Base-by-base conservation (phyloP, 1,140 invertebrate genomes). In the Papilio xuthus region DNA sequence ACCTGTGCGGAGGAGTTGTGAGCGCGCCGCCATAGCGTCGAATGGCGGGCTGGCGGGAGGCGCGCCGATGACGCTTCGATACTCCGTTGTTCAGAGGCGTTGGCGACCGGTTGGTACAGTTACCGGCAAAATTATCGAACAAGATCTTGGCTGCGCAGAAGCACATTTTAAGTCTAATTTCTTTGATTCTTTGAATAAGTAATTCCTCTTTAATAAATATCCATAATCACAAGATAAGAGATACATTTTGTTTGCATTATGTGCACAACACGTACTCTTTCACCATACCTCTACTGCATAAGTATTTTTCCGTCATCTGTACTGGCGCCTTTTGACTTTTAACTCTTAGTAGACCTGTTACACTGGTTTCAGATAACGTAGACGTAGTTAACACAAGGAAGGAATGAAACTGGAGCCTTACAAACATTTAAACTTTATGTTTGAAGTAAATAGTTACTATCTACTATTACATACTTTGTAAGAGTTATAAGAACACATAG, bases 1-100 rank as follows among this genome's bases (percentile, higher is more conserved):
- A 93, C 92, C 87, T 81, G 84, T 86, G 86, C 92, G 90, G 85
- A 93, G 88, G 85, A 93, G 92, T 89, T 85, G 84, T 78, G 90
- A 86, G 78, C 90, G 87, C 74, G 89, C 81, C 78, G 90, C 90
- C 91, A 93, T 93, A 20, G 83, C 88, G 89, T 79, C 83, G 88
- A 90, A 90, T 92, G 88, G 50, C 47, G 47, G 41, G 41, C n/a
- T n/a, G 9, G 41, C 42, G 42, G 50, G 83, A 79, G 86, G 82
- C 81, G 82, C 83, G 86, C 18, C 81, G 80, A 56, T 75, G 73
- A 76, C 70, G 69, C 20, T 74, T 32, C 13, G 44, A 18, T 47
- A 47, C 50, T 53, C 50, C 50, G 50, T 53, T n/a, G 50, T 53
- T 9, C 18, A 20, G 50, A 53, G 50, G 50, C 50, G 50, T 53